Conservation (phyloP, 2,797 vertebrate species). For the Typhlichthys subterraneus region DNA sequence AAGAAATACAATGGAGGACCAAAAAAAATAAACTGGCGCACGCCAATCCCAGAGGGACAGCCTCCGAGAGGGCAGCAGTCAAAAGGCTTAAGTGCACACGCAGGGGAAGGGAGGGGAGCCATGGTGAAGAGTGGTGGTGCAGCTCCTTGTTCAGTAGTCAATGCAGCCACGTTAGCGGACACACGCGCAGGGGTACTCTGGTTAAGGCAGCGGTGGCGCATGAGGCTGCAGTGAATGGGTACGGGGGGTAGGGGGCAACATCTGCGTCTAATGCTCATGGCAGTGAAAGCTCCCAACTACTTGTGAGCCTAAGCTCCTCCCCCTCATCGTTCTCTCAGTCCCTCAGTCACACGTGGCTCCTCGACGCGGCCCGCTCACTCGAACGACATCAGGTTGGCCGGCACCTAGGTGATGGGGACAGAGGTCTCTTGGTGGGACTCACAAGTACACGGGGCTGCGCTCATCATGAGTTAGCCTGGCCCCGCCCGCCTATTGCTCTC, state of each 20-base stretch:
- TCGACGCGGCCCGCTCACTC: slow-evolving; percentile 76
- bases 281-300: slow-evolving; percentile 74
- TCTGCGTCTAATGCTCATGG: slow-evolving; percentile 71
- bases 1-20: neutral
- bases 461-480: too few species aligned
- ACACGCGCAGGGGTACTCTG: slow-evolving; percentile 50
- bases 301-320: slow-evolving; percentile 59
- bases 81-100: slow-evolving; percentile 33
- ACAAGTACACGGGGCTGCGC: too few species aligned
- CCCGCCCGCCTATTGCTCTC: too few species aligned
- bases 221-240: slow-evolving; percentile 66
- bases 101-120: slow-evolving; percentile 34
- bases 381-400: slow-evolving; percentile 98
- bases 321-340: slow-evolving; percentile 22
- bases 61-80: slow-evolving; percentile 29
- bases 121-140: slow-evolving; percentile 56
- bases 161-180: slow-evolving; percentile 32
- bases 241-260: slow-evolving; percentile 43
- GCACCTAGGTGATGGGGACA: slow-evolving; percentile 77
- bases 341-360: slow-evolving; percentile 2
- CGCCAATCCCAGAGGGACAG: slow-evolving; percentile 12
- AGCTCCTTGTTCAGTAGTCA: slow-evolving; percentile 69
- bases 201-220: slow-evolving; percentile 83
- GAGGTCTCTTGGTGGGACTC: too few species aligned
- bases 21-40: slow-evolving; percentile 11